phyloP scores from a whole-genome alignment of 30 jellyfish, hydroid and myxozoan species.

The Euphysa ruthae region DNA sequence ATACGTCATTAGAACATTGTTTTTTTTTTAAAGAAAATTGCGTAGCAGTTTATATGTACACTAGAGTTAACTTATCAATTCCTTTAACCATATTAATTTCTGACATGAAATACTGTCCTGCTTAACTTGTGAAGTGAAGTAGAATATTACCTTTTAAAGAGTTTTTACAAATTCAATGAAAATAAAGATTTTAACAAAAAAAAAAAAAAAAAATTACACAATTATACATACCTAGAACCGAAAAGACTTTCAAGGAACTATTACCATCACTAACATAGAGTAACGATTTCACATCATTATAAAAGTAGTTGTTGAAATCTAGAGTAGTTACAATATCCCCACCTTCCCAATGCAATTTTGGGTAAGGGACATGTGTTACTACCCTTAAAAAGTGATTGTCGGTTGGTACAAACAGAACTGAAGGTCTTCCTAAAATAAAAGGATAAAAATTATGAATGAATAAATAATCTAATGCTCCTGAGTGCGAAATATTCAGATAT shows the following conservation, averaged over 20 bases:
- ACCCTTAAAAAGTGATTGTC: not conserved
- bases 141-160: too few species aligned
- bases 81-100: too few species aligned
- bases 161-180: too few species aligned
- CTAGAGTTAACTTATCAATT: too few species aligned
- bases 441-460: not conserved
- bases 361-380: not conserved
- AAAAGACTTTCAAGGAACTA: not conserved
- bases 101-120: too few species aligned
- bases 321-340: not conserved
- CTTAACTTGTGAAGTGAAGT: too few species aligned
- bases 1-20: too few species aligned
- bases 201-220: not conserved
- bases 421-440: constrained; percentile 54
- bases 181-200: too few species aligned
- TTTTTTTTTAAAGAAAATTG: too few species aligned
- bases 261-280: not conserved
- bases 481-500: too few species aligned
- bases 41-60: too few species aligned
- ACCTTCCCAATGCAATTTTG: not conserved
- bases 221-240: not conserved
- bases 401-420: constrained; percentile 31
- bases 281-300: not conserved
- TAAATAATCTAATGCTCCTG: not conserved
- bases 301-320: not conserved